Percentiles rank a stretch among this genome's conserved stretches.
phyloP scores from a whole-genome alignment of 2,797 vertebrate genomes.

The Silurus aristotelis region DNA sequence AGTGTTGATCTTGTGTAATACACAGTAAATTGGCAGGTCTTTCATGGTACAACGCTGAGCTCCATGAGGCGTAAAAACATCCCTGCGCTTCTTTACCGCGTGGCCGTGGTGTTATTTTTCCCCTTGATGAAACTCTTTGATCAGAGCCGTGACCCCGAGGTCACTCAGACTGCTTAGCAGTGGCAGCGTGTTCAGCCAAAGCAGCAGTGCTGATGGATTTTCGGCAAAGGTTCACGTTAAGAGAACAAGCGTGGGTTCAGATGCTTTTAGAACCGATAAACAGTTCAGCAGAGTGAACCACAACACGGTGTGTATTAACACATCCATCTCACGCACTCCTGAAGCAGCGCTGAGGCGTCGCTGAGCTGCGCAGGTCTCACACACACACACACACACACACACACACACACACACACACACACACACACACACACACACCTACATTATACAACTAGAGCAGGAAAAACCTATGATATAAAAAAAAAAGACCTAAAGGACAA shows the following conservation, averaged over 20 bases:
- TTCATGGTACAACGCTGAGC: slow-evolving; percentile 8
- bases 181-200: slow-evolving; percentile 9
- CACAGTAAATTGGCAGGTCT: slow-evolving; percentile 10
- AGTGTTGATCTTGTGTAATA: neutral
- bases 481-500: neutral
- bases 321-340: neutral
- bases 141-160: slow-evolving; percentile 10
- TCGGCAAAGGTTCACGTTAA: slow-evolving; percentile 23
- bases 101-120: neutral
- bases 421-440: neutral
- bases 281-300: neutral
- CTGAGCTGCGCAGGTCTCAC: neutral
- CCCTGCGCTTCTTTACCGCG: slow-evolving; percentile 8
- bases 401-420: neutral
- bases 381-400: neutral
- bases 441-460: neutral
- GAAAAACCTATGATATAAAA: neutral
- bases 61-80: slow-evolving; percentile 1
- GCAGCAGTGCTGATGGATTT: neutral
- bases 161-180: slow-evolving; percentile 26
- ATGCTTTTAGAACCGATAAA: slow-evolving; percentile 31
- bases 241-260: slow-evolving; percentile 34
- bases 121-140: slow-evolving; percentile 33
- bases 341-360: neutral
- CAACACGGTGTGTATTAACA: neutral